A percentile compares a stretch with the other conserved stretches of the same genome.
phyloP scores from a whole-genome alignment of 2,797 vertebrate species.

The Rhinatrema bivittatum region DNA sequence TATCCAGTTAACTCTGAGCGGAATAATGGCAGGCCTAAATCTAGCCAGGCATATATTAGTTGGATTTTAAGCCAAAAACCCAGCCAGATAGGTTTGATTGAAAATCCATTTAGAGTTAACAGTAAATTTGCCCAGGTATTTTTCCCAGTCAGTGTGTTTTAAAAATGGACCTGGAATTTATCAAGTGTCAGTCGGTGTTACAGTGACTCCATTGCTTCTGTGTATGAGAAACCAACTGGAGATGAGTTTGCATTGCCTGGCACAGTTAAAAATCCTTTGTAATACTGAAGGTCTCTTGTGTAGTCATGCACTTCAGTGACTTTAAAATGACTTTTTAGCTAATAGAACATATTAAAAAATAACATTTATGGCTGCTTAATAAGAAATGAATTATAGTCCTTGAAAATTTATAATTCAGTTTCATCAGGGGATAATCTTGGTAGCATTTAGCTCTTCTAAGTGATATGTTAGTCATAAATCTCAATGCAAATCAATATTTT shows the following conservation, averaged over 20 bases:
- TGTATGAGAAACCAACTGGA: neutral
- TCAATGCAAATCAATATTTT: neutral
- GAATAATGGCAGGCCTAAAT: too few relatives aligned
- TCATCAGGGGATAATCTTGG: conserved; percentile 6
- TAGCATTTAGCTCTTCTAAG: too few relatives aligned
- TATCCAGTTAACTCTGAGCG: too few relatives aligned
- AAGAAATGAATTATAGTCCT: conserved; percentile 17
- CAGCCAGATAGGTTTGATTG: too few relatives aligned
- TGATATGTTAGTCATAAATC: neutral
- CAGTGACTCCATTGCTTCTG: conserved; percentile 1
- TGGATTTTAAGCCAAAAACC: too few relatives aligned
- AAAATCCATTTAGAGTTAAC: too few relatives aligned
- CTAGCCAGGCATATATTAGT: too few relatives aligned
- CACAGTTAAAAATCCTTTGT: neutral
- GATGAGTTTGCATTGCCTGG: neutral
- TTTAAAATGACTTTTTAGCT: conserved; percentile 5
- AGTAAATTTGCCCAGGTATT: too few relatives aligned
- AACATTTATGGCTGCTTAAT: conserved; percentile 13
- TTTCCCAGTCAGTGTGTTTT: too few relatives aligned
- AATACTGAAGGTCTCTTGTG: neutral
- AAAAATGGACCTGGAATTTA: too few relatives aligned
- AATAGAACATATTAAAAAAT: conserved; percentile 10
- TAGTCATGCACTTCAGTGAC: neutral
- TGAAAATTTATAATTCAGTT: conserved; percentile 1
- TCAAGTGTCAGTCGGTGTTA: too few relatives aligned